phyloP scores from a whole-genome alignment of 2,113 vertebrate genomes.

The Corynorhinus townsendii region DNA sequence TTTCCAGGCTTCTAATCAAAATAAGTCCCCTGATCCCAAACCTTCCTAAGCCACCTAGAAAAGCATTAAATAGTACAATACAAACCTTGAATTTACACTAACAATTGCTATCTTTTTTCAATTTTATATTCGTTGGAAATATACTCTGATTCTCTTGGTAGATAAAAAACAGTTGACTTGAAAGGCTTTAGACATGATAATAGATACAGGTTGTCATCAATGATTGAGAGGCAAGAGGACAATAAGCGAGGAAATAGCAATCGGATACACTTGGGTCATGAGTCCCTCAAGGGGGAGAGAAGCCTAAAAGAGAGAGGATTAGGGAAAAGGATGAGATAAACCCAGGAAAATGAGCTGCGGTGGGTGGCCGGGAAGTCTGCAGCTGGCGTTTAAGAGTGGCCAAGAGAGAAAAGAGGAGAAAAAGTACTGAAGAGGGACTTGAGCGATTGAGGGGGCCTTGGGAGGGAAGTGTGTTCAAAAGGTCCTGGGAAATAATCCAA shows the following conservation, averaged over 20 bases:
- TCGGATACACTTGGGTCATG: neutral
- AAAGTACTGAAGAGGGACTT: conserved; percentile 34
- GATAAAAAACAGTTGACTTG: neutral
- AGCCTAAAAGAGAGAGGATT: neutral
- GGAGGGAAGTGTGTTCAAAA: conserved; percentile 52
- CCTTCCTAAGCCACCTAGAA: neutral
- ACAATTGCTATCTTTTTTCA: neutral
- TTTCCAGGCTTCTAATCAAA: neutral
- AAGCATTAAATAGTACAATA: conserved; percentile 7
- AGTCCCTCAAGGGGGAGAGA: neutral
- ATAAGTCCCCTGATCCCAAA: neutral
- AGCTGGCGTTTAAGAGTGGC: conserved; percentile 39
- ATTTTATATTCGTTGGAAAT: neutral
- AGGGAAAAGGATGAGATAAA: neutral
- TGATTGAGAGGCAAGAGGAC: neutral
- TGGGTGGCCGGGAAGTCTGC: conserved; percentile 54
- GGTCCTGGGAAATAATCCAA: conserved; percentile 66
- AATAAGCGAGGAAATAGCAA: neutral
- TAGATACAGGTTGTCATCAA: neutral
- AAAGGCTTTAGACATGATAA: neutral
- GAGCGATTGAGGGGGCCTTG: neutral
- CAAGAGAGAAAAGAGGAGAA: conserved; percentile 27
- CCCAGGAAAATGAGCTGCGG: neutral
- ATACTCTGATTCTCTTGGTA: neutral
- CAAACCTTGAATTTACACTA: neutral